Base-by-base conservation (phyloP, 2,888 invertebrate species). In the Temnothorax rugatulus region DNA sequence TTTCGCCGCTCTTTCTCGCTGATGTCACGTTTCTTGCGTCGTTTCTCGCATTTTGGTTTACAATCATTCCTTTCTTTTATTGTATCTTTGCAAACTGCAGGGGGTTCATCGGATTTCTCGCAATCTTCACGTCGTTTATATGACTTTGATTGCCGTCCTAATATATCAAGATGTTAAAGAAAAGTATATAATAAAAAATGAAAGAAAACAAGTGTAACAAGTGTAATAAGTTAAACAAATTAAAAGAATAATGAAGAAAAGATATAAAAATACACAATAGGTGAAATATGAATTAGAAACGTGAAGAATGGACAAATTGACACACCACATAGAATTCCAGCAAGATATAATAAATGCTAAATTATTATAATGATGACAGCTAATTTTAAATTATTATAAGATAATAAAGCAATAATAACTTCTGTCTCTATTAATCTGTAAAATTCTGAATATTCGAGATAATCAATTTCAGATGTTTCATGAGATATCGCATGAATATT, bases 401-500 rank as follows among this genome's bases (percentile, higher is more conserved):
- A 54, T 9, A 41, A n/a, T 15, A 54, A 34, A 34, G 11, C 4
- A 73, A 11, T 2, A 73, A 59, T 25, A 41, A 73, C 25, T 73
- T 57, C 1, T 25, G 25, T 7, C 1, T 4, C 0, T 38, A 54
- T 18, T 73, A 25, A 7, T 73, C 34, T 71, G 21, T n/a, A 25
- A 11, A n/a, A 34, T 34, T 34, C 13, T 25, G 25, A 41, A 66
- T 44, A 21, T 64, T 9, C 8, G 25, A 64, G 21, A 44, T 21
- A n/a, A 41, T 73, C 25, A 73, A 29, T 54, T 54, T 54, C 34
- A 71, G 29, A 71, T 71, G 9, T 50, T 52, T n/a, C 7, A 8
- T 18, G 4, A 34, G 4, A 15, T 21, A 57, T 57, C 13, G 2
- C 1, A 13, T 25, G 4, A 41, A 47, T 25, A 29, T 68, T 47